phyloP scores from a whole-genome alignment of 2,888 invertebrate genomes.

The Ichneumon xanthorius region DNA sequence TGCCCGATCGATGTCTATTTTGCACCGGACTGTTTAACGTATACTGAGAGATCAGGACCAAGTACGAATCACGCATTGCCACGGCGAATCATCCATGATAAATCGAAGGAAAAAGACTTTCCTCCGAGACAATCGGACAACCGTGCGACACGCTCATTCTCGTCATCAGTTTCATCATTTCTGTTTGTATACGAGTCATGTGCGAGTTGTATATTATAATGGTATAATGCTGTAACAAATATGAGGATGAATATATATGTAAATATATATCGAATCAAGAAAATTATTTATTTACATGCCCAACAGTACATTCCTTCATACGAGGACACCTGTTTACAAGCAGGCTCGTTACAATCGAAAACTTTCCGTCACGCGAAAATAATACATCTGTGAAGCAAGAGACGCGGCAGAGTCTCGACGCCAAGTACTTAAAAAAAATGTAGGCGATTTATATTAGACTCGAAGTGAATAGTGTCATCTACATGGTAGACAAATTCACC shows the following conservation, averaged over 20 bases:
- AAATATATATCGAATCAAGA: not conserved
- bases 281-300: not conserved
- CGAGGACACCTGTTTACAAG: not conserved
- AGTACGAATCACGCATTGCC: slow-evolving; percentile 75
- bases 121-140: slow-evolving; percentile 68
- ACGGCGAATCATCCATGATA: slow-evolving; percentile 60
- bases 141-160: slow-evolving; percentile 78
- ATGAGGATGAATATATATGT: not conserved
- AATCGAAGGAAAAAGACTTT: slow-evolving; percentile 78
- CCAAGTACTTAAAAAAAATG: no score
- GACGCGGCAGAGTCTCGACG: no score
- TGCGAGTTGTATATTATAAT: slow-evolving; percentile 61
- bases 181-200: slow-evolving; percentile 50
- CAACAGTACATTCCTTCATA: not conserved
- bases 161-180: slow-evolving; percentile 75
- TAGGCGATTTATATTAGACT: not conserved
- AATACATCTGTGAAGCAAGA: not conserved
- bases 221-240: slow-evolving; percentile 81
- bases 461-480: not conserved
- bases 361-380: slow-evolving; percentile 9
- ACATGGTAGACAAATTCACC: not conserved
- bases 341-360: not conserved
- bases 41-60: slow-evolving; percentile 75
- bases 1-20: not conserved
- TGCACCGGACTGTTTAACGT: not conserved